Percentiles rank a stretch among this genome's conserved stretches.
Conservation (phyloP, 2,113 vertebrate genomes). For the Macrotis lagotis region DNA sequence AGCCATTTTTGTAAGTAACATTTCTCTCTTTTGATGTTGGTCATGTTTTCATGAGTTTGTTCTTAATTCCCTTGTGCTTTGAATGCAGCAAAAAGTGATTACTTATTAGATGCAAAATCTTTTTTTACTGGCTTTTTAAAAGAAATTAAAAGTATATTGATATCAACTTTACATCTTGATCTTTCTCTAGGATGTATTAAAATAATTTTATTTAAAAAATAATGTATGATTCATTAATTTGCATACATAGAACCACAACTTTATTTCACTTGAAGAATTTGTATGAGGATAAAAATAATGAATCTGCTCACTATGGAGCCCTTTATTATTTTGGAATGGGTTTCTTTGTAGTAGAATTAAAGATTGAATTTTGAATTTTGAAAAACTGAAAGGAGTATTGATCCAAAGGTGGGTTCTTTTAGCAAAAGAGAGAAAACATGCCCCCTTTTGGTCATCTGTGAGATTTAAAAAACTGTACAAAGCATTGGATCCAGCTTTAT, state of each 20-base stretch:
- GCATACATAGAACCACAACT: constrained; percentile 2
- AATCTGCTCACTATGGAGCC: not conserved
- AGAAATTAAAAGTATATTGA: constrained; percentile 5
- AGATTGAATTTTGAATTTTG: constrained; percentile 46
- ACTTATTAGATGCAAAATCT: not conserved
- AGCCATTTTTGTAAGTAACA: not conserved
- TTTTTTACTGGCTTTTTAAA: constrained; percentile 3
- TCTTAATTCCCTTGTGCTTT: constrained; percentile 20
- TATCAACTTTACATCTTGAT: constrained; percentile 25
- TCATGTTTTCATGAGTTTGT: constrained; percentile 39
- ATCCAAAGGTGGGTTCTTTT: not conserved
- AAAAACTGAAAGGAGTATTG: constrained; percentile 36
- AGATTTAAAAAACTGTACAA: not conserved
- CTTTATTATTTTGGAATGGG: constrained; percentile 26
- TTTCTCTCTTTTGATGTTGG: constrained; percentile 25
- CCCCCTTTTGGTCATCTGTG: not conserved
- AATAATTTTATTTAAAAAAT: constrained; percentile 35
- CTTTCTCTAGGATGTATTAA: constrained; percentile 10
- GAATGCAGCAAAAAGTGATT: constrained; percentile 29
- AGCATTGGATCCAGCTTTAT: not conserved
- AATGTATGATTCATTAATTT: constrained; percentile 8
- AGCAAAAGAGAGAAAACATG: constrained; percentile 29
- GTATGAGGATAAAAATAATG: constrained; percentile 13
- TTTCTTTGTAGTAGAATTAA: constrained; percentile 48
- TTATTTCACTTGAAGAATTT: constrained; percentile 26